These are phyloP conservation scores for human (Homo sapiens) DNA, from an alignment of 2,113 vertebrate species.

Conservation along the genomic window DNA sequence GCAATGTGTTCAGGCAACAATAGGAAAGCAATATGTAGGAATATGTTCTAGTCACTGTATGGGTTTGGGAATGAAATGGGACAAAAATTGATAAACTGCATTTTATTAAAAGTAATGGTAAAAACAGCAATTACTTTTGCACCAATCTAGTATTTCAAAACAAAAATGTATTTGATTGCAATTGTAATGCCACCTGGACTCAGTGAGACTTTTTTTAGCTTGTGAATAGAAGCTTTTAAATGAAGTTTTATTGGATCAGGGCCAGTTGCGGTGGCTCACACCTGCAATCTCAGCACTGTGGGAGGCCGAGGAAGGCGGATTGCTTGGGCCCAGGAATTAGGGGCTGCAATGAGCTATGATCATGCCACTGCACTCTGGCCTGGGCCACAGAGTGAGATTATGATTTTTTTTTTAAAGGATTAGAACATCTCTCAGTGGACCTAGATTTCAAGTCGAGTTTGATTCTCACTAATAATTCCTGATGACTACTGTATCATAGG, in stretches of 20 bases:
- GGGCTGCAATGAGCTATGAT: too few relatives aligned
- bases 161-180: not conserved
- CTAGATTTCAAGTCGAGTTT: not conserved
- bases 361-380: too few relatives aligned
- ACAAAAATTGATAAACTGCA: not conserved
- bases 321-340: too few relatives aligned
- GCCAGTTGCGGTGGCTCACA: not conserved
- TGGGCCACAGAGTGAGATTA: too few relatives aligned
- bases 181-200: not conserved
- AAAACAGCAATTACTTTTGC: too few relatives aligned
- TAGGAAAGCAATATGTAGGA: not conserved
- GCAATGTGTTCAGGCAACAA: not conserved
- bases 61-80: not conserved
- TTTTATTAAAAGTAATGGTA: not conserved
- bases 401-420: too few relatives aligned
- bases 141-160: not conserved
- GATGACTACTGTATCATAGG: not conserved
- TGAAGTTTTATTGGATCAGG: not conserved
- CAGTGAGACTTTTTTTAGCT: not conserved
- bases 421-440: not conserved
- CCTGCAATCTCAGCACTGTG: too few relatives aligned
- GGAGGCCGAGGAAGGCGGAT: too few relatives aligned
- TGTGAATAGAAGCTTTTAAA: not conserved
- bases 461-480: not conserved
- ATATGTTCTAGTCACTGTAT: not conserved